Evolutionary conservation across 2,888 invertebrate genomes (phyloP).

Genomic region (Neocrepidodera transversa): DNA sequence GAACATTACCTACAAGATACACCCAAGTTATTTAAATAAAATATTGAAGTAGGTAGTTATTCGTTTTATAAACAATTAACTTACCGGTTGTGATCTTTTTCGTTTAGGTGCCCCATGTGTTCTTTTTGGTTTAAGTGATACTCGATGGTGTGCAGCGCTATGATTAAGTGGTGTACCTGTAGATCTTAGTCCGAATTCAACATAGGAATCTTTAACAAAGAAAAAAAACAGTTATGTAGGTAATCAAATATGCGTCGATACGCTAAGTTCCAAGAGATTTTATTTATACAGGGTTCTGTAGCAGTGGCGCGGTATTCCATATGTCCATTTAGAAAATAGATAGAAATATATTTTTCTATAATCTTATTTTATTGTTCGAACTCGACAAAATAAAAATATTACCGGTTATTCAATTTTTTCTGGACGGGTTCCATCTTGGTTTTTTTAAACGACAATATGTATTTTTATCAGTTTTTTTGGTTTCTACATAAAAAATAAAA

Average conservation of each 20-base stretch:
- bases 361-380: too few relatives aligned
- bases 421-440: too few relatives aligned
- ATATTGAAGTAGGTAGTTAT: too few relatives aligned
- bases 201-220: constrained; percentile 52
- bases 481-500: too few relatives aligned
- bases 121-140: constrained; percentile 77
- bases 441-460: too few relatives aligned
- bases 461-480: too few relatives aligned
- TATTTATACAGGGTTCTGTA: not conserved
- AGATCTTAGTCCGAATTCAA: constrained; percentile 61
- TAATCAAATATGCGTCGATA: constrained; percentile 1
- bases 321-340: too few relatives aligned
- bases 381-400: not conserved
- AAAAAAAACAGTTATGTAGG: constrained; percentile 7
- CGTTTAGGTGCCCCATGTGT: constrained; percentile 77
- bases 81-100: constrained; percentile 66
- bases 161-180: constrained; percentile 75
- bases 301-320: not conserved
- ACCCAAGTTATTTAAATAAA: too few relatives aligned
- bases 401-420: too few relatives aligned
- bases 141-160: constrained; percentile 81
- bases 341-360: too few relatives aligned
- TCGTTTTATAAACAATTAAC: too few relatives aligned
- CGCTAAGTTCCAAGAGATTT: not conserved
- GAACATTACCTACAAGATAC: too few relatives aligned